Percentiles rank a stretch among this genome's conserved stretches.
These are phyloP conservation scores for Euwallacea similis DNA, from an alignment of 1,140 invertebrate species.

Conservation along the genomic window DNA sequence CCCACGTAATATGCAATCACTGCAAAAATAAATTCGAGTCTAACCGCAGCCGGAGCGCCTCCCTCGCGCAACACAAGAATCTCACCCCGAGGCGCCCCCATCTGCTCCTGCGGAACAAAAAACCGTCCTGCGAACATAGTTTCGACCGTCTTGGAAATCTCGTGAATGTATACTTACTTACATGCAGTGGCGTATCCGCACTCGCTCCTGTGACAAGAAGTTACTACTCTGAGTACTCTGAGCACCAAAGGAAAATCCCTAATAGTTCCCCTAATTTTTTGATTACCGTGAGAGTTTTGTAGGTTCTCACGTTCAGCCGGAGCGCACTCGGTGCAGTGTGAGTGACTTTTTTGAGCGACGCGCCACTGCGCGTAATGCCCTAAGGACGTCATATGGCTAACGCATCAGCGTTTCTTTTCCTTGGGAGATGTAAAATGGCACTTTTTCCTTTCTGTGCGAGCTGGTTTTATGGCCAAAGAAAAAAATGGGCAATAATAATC, in stretches of 20 bases:
- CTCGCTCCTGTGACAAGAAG: too few species aligned
- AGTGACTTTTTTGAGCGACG: too few species aligned
- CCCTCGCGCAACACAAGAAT: constrained; percentile 16
- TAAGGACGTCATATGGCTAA: background rate
- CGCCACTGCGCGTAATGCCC: background rate
- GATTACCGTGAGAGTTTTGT: too few species aligned
- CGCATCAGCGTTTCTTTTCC: background rate
- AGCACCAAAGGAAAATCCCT: too few species aligned
- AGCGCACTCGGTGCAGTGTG: too few species aligned
- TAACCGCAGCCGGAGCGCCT: background rate
- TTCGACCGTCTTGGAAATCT: constrained; percentile 10
- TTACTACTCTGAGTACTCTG: too few species aligned
- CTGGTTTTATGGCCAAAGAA: background rate
- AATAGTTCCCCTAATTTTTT: too few species aligned
- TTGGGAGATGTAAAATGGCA: background rate
- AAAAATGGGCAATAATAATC: constrained; percentile 4
- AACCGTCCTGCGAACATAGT: constrained; percentile 4
- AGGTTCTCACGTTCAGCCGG: too few species aligned
- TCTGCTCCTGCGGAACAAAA: constrained; percentile 15
- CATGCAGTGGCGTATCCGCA: too few species aligned
- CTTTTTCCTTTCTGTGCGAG: background rate
- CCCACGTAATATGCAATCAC: constrained; percentile 9
- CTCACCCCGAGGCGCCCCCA: constrained; percentile 11
- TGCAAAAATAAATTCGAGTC: constrained; percentile 8
- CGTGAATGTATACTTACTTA: too few species aligned